Base-by-base conservation (phyloP, 2,113 vertebrate species). In the Phalacrocorax pelagicus region DNA sequence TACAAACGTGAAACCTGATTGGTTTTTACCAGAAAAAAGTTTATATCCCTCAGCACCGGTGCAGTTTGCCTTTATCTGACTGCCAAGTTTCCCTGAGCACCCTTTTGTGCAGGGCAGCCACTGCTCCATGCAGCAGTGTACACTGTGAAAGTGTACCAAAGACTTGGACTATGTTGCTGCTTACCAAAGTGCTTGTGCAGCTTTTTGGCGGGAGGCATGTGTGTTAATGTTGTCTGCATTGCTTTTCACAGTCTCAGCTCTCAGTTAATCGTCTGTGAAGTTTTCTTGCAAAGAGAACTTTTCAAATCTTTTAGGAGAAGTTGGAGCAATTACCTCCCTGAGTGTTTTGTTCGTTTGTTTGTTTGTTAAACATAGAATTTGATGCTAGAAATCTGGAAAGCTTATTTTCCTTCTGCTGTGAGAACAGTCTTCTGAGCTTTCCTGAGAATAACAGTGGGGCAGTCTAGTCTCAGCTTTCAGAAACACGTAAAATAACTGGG, bases 171-270 rank as follows among this genome's bases (percentile, higher is more conserved):
- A 1, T 0, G 2, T 11, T 38, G 32, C 22, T 71, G 16, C 29
- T 80, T 61, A 18, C 20, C 32, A 38, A 61, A 22, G 7, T 6
- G 7, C 1, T 5, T 51, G 12, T 57, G n/a, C 61, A 82, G 38
- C 3, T 38, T 44, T 83, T 57, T 30, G 12, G 5, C 30, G 21
- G 10, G 7, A 69, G 16, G 5, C 3, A 5, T 1, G 1, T 0
- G 0, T 17, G 12, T 52, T 44, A 30, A 26, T 17, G 42, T 11
- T 51, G 15, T 32, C 46, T 86, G 21, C 42, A 27, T 9, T 91
- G 67, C 32, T 30, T 38, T 80, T 69, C 57, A 29, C 8, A 55
- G 79, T 19, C 52, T 69, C 49, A 55, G n/a, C 63, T 86, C 59
- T 29, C 49, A 26, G 32, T 54, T 63, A 30, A 74, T 84, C 63